Evolutionary conservation across 2,113 vertebrate species (phyloP), one percentile per base, ranked within the genome.

Genomic region (Carollia perspicillata): DNA sequence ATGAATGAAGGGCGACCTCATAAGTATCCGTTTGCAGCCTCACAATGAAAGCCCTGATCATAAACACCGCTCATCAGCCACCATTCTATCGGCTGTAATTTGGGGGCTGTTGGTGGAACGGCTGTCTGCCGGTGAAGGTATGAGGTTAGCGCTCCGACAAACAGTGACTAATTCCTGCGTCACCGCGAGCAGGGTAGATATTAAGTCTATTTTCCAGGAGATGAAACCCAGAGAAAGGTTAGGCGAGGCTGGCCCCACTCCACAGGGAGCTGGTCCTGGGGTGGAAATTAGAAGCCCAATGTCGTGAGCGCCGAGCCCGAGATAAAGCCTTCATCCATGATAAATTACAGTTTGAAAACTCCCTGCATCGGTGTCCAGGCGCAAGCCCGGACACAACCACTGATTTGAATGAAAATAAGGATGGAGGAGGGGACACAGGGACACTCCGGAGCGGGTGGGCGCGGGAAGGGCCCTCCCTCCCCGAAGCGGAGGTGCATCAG

Each of bases 261-360:
- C 92, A 4, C 28, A 1, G 86, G 68, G 84, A 92, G 35, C 55
- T 1, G 6, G 40, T 30, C 66, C 79, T 40, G 17, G 79, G 47
- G 51, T 84, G 49, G 47, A 78, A 95, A 94, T 91, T 37, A 90
- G 97, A 84, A 77, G 79, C 93, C 87, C 66, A 8, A 65, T 55
- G 86, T 78, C 42, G 42, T 26, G 37, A 78, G 95, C 87, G 72
- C 66, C 47, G 30, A 69, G 18, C 10, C n/a, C 35, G 85, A 95
- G 92, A 89, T 92, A 93, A 96, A 96, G 92, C 65, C 83, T 89
- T 93, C 80, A 80, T 66, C 84, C 90, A 11, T 92, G 93, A 96
- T 92, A 80, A 92, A 97, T 93, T 51, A 86, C 87, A 44, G 86
- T 53, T 92, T 66, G 87, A 88, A 74, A 93, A 91, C 75, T 72